Evolutionary conservation across 1,140 invertebrate genomes (phyloP), one percentile per base, ranked within the genome.

Genomic region (Neodiprion lecontei): DNA sequence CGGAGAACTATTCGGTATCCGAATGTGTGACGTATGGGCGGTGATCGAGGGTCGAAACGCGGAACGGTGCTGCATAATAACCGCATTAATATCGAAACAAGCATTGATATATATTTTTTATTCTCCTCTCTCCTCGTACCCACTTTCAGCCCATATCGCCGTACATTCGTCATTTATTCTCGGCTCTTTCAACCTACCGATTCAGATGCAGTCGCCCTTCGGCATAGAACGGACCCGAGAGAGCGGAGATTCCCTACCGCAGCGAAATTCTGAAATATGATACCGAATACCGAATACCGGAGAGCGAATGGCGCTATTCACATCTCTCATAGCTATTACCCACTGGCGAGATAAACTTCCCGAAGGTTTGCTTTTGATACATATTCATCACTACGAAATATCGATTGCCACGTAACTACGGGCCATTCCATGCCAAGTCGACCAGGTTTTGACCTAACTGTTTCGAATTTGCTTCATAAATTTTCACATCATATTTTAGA

Each of bases 61-160:
- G 9, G 70, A 67, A 50, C 74, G 76, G 75, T 72, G 78, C 78
- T 78, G 79, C 78, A 80, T 80, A 80, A 80, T 80, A 80, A 80
- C 76, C 69, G 74, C 79, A 80, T 80, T 80, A 80, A 80, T 80
- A 80, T 80, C 79, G 76, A 77, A 80, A 80, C 77, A 73, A 79
- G 79, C 79, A 76, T 76, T 78, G 76, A 80, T 80, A 78, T 75
- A 74, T 53, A 14, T 66, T 47, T 23, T n/a, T 9, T 50, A 23
- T 17, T 50, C 17, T 9, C 23, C 40, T 17, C 47, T 17, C 48
- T 9, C 10, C 28, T 47, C 23, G 49, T 11, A 23, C 28, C 28
- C 28, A 40, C 28, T 5, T 40, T 40, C 71, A 72, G 71, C 71
- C 67, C 72, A 72, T 76, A 76, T 73, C 50, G 75, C 70, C 48